Evolutionary conservation across 2,797 vertebrate genomes (phyloP).

Genomic region (Gephyroberyx darwinii): DNA sequence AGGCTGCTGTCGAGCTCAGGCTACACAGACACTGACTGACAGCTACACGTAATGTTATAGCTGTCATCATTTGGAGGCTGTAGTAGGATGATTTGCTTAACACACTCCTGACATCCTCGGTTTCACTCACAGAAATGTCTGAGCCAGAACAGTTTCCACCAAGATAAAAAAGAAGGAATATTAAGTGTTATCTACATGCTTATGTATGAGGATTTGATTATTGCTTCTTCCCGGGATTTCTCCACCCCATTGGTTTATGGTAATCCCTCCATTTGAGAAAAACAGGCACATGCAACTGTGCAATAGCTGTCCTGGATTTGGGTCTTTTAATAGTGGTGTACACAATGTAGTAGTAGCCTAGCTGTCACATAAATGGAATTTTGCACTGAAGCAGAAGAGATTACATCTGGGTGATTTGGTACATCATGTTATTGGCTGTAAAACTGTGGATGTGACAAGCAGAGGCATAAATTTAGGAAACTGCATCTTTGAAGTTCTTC

Average conservation of each 20-base stretch:
- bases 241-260: constrained; percentile 13
- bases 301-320: constrained; percentile 34
- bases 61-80: constrained; percentile 57
- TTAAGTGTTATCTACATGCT: constrained; percentile 17
- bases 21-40: constrained; percentile 43
- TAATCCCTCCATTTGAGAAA: constrained; percentile 41
- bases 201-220: constrained; percentile 30
- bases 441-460: constrained; percentile 14
- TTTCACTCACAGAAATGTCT: constrained; percentile 48
- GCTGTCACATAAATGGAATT: constrained; percentile 36
- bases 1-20: constrained; percentile 46
- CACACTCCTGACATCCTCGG: constrained; percentile 55
- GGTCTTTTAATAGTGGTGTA: constrained; percentile 27
- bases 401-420: constrained; percentile 6
- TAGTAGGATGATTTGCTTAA: constrained; percentile 51
- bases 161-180: constrained; percentile 15
- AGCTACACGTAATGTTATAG: constrained; percentile 41
- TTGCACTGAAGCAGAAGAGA: constrained; percentile 6
- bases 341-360: constrained; percentile 6
- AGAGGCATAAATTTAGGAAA: constrained; percentile 35
- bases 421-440: background rate
- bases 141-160: constrained; percentile 58
- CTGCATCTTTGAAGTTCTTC: constrained; percentile 50
- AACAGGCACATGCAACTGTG: constrained; percentile 7
- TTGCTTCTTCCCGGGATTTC: constrained; percentile 26